phyloP scores from a whole-genome alignment of 2,113 vertebrate species.

The Egretta garzetta region DNA sequence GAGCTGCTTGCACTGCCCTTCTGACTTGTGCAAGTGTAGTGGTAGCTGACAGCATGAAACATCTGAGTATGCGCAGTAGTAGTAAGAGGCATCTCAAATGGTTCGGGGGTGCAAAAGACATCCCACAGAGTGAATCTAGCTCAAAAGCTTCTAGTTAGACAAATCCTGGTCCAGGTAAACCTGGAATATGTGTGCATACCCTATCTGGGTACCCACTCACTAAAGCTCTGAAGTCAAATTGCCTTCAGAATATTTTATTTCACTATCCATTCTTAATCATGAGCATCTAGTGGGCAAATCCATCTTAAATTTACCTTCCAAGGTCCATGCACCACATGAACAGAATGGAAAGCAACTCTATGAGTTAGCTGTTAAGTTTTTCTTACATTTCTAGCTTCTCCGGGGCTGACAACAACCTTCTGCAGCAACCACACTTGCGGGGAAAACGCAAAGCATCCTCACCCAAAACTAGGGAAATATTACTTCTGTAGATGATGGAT shows the following conservation, averaged over 20 bases:
- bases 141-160: neutral
- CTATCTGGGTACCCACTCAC: neutral
- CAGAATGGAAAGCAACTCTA: neutral
- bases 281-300: neutral
- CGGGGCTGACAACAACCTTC: neutral
- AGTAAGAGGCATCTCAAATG: neutral
- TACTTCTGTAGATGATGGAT: neutral
- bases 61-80: neutral
- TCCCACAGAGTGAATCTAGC: neutral
- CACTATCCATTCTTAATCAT: rapidly evolving
- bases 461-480: neutral
- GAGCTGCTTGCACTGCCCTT: neutral
- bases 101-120: neutral
- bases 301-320: neutral
- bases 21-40: neutral
- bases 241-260: neutral
- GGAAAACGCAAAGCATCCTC: neutral
- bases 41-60: neutral
- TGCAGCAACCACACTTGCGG: neutral
- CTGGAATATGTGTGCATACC: neutral
- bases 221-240: neutral
- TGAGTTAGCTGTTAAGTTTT: neutral
- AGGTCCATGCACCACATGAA: neutral
- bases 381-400: neutral
- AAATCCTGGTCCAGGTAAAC: neutral